These are phyloP conservation scores for Helostoma temminkii DNA, from an alignment of 2,797 vertebrate genomes.

Conservation along the genomic window DNA sequence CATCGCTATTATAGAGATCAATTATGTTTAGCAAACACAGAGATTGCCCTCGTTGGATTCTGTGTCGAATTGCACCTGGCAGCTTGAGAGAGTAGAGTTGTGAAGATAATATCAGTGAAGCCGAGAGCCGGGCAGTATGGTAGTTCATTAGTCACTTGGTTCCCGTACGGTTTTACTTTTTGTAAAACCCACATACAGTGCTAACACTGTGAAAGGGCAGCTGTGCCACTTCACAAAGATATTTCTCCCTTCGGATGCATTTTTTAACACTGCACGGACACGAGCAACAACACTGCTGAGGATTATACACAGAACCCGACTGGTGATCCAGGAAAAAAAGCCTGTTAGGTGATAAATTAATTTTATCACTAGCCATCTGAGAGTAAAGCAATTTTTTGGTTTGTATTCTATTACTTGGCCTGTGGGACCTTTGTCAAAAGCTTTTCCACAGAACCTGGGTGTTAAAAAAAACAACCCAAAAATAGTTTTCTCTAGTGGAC, in stretches of 20 bases:
- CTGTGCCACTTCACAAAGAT: conserved; percentile 37
- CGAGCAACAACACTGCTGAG: conserved; percentile 40
- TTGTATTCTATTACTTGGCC: conserved; percentile 36
- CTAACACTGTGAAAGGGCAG: conserved; percentile 36
- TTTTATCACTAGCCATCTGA: conserved; percentile 46
- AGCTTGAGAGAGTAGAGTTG: not conserved
- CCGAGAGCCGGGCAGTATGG: conserved; percentile 8
- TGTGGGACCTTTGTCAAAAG: conserved; percentile 18
- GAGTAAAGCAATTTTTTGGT: conserved; percentile 46
- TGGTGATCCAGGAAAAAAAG: conserved; percentile 15
- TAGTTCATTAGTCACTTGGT: conserved; percentile 50
- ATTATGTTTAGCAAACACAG: conserved; percentile 4
- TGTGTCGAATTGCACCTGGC: not conserved
- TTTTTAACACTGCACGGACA: conserved; percentile 50
- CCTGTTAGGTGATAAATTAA: conserved; percentile 48
- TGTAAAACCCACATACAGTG: conserved; percentile 32
- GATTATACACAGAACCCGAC: conserved; percentile 45
- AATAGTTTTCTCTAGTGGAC: not conserved
- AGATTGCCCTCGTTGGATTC: conserved; percentile 1
- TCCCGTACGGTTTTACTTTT: conserved; percentile 21
- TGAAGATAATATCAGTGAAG: conserved; percentile 24
- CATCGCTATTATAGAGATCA: not conserved
- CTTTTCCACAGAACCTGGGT: conserved; percentile 18
- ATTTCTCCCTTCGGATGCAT: conserved; percentile 47
- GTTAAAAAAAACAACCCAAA: not conserved